Evolutionary conservation across 1,140 invertebrate species (phyloP).

Genomic region (Tyrophagus putrescentiae): DNA sequence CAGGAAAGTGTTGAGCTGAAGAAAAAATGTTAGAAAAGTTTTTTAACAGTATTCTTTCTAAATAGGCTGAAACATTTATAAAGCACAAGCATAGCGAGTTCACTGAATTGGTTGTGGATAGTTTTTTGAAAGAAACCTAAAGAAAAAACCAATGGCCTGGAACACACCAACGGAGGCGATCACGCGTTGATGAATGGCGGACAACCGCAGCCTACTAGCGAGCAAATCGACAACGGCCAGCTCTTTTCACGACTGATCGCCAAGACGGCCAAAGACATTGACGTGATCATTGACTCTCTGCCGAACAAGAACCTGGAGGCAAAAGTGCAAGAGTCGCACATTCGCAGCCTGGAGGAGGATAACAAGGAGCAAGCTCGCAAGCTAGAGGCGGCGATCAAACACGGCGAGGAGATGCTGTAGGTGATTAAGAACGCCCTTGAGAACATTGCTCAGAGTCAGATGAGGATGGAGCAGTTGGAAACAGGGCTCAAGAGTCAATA

Average conservation of each 20-base stretch:
- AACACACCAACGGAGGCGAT: no score
- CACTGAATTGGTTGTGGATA: no score
- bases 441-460: slow-evolving; percentile 81
- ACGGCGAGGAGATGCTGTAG: slow-evolving; percentile 68
- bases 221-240: slow-evolving; percentile 31
- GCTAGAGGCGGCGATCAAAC: slow-evolving; percentile 58
- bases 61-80: no score
- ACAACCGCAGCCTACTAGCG: no score
- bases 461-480: slow-evolving; percentile 31
- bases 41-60: no score
- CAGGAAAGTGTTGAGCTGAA: no score
- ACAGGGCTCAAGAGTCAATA: no score
- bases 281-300: slow-evolving; percentile 86
- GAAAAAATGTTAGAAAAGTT: no score
- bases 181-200: no score
- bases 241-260: slow-evolving; percentile 60
- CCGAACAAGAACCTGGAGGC: slow-evolving; percentile 88
- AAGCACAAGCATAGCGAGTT: no score
- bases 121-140: no score
- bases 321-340: slow-evolving; percentile 58
- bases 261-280: slow-evolving; percentile 88
- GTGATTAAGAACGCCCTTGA: slow-evolving; percentile 76
- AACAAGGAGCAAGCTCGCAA: slow-evolving; percentile 81
- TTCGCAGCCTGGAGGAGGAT: slow-evolving; percentile 59
- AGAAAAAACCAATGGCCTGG: no score